These are phyloP conservation scores for Sebastes minor DNA, from an alignment of 2,797 vertebrate species.

Conservation along the genomic window DNA sequence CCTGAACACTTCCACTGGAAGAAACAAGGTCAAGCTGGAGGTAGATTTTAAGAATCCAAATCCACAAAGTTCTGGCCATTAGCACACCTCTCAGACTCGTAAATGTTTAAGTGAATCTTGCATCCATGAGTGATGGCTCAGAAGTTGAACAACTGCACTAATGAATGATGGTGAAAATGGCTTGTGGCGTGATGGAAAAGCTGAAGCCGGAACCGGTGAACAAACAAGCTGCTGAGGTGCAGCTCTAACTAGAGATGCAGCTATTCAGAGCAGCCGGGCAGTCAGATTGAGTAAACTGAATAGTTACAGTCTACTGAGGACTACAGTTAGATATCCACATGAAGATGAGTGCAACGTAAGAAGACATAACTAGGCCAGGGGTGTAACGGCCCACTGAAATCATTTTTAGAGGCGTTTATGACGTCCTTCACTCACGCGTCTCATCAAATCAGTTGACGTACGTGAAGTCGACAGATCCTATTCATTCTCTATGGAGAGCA, in stretches of 20 bases:
- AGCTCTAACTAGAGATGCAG: slow-evolving; percentile 4
- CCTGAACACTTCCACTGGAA: neutral
- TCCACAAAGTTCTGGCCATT: neutral
- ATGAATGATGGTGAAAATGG: neutral
- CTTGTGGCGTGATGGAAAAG: neutral
- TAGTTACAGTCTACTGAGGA: neutral
- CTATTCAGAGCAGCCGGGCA: neutral
- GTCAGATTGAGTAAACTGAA: neutral
- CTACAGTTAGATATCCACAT: neutral
- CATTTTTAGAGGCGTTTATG: too few relatives aligned
- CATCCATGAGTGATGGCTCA: neutral
- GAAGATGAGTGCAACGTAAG: neutral
- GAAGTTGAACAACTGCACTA: neutral
- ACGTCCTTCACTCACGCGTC: too few relatives aligned
- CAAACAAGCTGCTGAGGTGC: slow-evolving; percentile 12
- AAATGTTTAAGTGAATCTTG: neutral
- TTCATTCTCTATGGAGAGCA: too few relatives aligned
- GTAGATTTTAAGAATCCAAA: neutral
- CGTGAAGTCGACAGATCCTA: too few relatives aligned
- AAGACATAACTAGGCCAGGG: neutral
- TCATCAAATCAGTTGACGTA: too few relatives aligned
- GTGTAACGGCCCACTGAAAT: neutral
- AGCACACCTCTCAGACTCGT: neutral
- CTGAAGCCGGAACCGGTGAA: neutral
- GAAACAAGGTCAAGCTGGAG: neutral